A percentile compares a stretch with the other conserved stretches of the same genome.
phyloP scores from a whole-genome alignment of 2,113 vertebrate genomes.

The Hydropotes inermis region DNA sequence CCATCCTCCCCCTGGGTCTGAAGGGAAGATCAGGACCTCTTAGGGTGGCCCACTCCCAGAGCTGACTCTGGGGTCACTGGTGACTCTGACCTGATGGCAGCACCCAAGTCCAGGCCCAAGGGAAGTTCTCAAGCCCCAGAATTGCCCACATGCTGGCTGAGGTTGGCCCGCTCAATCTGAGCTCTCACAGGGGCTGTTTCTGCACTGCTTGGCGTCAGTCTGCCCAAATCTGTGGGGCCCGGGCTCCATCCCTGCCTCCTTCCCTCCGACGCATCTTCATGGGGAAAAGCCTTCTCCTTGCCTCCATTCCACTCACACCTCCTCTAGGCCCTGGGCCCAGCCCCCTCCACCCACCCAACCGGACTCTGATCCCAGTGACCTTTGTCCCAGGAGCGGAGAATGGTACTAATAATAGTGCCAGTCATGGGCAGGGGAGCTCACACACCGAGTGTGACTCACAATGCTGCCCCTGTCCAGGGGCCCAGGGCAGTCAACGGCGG shows the following conservation, averaged over 20 bases:
- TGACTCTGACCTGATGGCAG: not conserved
- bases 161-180: not conserved
- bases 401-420: conserved; percentile 78
- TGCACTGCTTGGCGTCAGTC: not conserved
- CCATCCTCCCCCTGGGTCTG: not conserved
- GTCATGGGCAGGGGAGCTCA: conserved; percentile 72
- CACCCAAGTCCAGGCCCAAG: no score
- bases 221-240: not conserved
- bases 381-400: conserved; percentile 39
- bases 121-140: not conserved
- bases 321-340: not conserved
- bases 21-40: not conserved
- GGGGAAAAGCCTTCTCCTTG: not conserved
- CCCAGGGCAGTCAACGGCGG: conserved; percentile 67
- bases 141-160: not conserved
- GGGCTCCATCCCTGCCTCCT: not conserved
- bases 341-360: conserved; percentile 28
- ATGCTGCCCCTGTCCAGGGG: conserved; percentile 79
- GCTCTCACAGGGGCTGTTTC: not conserved
- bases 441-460: conserved; percentile 74
- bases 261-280: not conserved
- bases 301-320: not conserved
- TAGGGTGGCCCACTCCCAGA: not conserved
- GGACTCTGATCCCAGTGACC: conserved; percentile 56
- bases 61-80: not conserved